Percentiles rank a stretch among this genome's conserved stretches.
Conservation (phyloP, 1,140 invertebrate species). For the Pseudomyrmex pallidus region DNA sequence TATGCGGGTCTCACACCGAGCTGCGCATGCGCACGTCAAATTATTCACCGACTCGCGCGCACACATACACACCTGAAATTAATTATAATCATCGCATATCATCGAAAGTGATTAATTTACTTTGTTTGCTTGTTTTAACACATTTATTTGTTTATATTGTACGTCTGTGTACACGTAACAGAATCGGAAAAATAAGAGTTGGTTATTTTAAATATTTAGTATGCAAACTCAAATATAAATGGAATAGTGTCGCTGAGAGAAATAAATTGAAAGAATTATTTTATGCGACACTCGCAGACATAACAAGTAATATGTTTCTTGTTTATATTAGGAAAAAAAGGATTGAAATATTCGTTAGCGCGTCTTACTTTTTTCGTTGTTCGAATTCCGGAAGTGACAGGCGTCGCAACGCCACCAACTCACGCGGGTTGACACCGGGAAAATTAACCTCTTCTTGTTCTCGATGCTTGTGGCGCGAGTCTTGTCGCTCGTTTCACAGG, state of each 20-base stretch:
- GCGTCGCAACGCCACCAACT: conserved; percentile 8
- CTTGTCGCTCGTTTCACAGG: too few species aligned
- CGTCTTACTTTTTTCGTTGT: not conserved
- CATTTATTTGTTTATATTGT: too few species aligned
- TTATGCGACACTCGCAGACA: too few species aligned
- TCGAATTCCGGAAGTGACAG: conserved; percentile 64
- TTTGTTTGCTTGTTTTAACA: too few species aligned
- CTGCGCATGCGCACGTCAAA: not conserved
- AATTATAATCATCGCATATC: not conserved
- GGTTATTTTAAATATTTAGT: too few species aligned
- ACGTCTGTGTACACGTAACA: too few species aligned
- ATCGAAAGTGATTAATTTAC: too few species aligned
- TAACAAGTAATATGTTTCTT: not conserved
- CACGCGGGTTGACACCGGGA: not conserved
- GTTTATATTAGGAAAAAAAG: not conserved
- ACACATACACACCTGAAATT: not conserved
- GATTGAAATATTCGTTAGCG: too few species aligned
- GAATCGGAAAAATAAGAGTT: too few species aligned
- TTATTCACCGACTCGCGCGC: not conserved
- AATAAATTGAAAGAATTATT: too few species aligned
- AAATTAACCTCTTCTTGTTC: conserved; percentile 65
- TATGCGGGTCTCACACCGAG: conserved; percentile 39
- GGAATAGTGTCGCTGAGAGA: too few species aligned
- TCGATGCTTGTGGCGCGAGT: not conserved
- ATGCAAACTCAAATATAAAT: too few species aligned